Evolutionary conservation across 2,797 vertebrate genomes (phyloP), one percentile per base, ranked within the genome.

Genomic region (Rousettus madagascariensis): DNA sequence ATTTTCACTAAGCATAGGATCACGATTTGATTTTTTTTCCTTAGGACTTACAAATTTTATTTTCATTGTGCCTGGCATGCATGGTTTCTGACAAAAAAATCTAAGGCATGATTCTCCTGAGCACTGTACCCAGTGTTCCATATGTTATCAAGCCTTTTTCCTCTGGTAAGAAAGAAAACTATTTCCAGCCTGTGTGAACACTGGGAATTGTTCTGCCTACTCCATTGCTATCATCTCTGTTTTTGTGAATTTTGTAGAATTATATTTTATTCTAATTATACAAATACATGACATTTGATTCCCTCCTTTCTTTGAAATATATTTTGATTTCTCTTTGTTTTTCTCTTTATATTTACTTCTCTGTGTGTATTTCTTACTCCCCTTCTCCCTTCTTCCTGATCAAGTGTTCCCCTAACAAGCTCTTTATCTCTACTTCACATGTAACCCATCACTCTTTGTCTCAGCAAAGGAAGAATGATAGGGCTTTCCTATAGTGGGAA

Each of bases 401-500:
- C 24, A 79, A 63, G 4, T 33, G 33, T 78, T 86, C 84, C 24
- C 1, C 46, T 83, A 55, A 77, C 19, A 87, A 66, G 19, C 24
- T 68, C 9, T 38, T 91, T 77, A 46, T 68, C 30, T 19, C 38
- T 57, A 16, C 20, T 75, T 84, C 61, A 12, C 33, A 92, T 28
- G 2, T 63, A 49, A 57, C 28, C 19, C 5, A 43, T 41, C 55
- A 46, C 6, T 15, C 55, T 77, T 55, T 72, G 13, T 72, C 38
- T 85, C 30, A 20, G 28, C 15, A 74, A 91, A 82, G 71, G 36
- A 63, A 93, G 53, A 94, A 66, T 41, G 33, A 63, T 49, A 75
- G 26, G 3, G 1, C 30, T 68, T 30, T 13, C 38, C 15, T 91
- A 68, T 10, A 57, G 38, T 77, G n/a, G 13, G 7, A 0, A 41